phyloP scores from a whole-genome alignment of 2,113 vertebrate genomes.

The Solea solea region DNA sequence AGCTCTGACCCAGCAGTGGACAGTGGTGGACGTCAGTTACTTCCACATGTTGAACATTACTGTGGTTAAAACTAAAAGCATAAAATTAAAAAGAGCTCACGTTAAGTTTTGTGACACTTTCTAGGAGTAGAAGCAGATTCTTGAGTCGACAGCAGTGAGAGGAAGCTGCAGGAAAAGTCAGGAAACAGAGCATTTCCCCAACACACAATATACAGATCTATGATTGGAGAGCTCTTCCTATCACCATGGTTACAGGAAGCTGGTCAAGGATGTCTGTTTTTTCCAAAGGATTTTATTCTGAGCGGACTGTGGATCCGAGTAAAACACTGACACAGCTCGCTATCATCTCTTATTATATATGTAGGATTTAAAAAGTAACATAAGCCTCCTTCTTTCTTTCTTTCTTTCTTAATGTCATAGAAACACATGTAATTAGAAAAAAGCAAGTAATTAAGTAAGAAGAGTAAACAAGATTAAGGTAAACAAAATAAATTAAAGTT shows the following conservation, averaged over 20 bases:
- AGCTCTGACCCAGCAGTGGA: neutral
- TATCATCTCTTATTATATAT: too few relatives aligned
- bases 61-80: too few relatives aligned
- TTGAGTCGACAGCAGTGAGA: constrained; percentile 31
- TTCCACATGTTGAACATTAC: constrained; percentile 5
- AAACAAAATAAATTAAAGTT: too few relatives aligned
- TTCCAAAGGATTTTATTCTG: constrained; percentile 14
- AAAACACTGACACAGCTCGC: neutral
- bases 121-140: constrained; percentile 39
- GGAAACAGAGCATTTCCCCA: constrained; percentile 76
- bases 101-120: constrained; percentile 20
- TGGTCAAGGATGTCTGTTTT: constrained; percentile 64
- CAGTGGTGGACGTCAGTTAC: neutral
- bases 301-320: neutral
- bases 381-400: neutral
- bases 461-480: too few relatives aligned
- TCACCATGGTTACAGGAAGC: constrained; percentile 81
- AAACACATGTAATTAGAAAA: too few relatives aligned
- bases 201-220: constrained; percentile 22
- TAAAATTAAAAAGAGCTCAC: neutral
- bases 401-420: too few relatives aligned
- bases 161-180: constrained; percentile 73
- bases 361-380: too few relatives aligned
- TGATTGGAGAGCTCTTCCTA: constrained; percentile 72
- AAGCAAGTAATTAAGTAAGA: too few relatives aligned